Evolutionary conservation across 2,113 vertebrate species (phyloP).

Genomic region (Dolichallabes microphthalmus): DNA sequence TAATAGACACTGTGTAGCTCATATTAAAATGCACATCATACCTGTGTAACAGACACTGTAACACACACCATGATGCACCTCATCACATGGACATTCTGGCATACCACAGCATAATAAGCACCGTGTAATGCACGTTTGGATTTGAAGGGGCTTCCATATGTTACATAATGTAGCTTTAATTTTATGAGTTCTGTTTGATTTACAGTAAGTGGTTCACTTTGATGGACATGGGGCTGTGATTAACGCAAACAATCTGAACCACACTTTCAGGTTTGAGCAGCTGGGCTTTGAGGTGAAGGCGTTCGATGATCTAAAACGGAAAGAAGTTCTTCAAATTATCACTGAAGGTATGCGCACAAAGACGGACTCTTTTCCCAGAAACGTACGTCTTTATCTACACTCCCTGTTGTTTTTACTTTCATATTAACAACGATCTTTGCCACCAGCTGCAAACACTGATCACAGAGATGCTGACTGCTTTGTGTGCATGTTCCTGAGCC

Average conservation of each 20-base stretch:
- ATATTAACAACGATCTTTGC: neutral
- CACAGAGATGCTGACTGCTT: constrained; percentile 88
- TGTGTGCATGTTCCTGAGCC: constrained; percentile 87
- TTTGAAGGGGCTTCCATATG: neutral
- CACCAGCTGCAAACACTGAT: constrained; percentile 73
- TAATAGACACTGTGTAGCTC: neutral
- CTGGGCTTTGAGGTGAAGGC: constrained; percentile 84
- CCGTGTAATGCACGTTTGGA: neutral
- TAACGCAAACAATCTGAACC: neutral
- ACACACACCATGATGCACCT: neutral
- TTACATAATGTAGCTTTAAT: neutral
- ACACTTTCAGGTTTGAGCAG: constrained; percentile 67
- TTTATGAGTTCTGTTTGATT: neutral
- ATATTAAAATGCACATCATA: neutral
- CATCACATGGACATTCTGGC: no score
- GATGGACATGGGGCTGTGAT: neutral
- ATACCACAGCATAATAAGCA: neutral
- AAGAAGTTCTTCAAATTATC: constrained; percentile 72
- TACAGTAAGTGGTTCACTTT: neutral
- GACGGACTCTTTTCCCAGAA: neutral
- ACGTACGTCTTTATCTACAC: neutral
- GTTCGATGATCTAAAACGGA: constrained; percentile 74
- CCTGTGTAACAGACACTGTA: neutral
- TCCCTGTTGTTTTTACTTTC: constrained; percentile 5
- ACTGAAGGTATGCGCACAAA: constrained; percentile 72